Evolutionary conservation across 2,113 vertebrate genomes (phyloP), one percentile per base, ranked within the genome.

Genomic region (Neodon shergylaensis): DNA sequence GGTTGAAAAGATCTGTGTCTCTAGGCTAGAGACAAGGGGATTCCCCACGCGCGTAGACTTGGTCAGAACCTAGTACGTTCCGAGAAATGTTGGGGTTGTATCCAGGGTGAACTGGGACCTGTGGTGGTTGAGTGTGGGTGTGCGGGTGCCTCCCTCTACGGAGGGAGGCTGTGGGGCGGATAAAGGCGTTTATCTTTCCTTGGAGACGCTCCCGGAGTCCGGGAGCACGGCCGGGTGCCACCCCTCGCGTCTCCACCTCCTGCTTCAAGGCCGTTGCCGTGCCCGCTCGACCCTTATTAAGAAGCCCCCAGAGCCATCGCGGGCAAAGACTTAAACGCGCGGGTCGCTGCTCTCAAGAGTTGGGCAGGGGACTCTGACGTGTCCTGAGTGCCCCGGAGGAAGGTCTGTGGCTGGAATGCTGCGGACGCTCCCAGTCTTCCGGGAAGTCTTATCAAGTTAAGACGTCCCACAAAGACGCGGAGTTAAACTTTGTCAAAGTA

Each of bases 161-260:
- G 90, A 95, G 76, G 88, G 79, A 86, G 93, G 58, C 87, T 95
- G 86, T 83, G 90, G 95, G 97, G 73, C 77, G 85, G 97, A 95
- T 94, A 95, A 92, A 97, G 44, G 81, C 85, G 63, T 97, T 96
- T 97, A 93, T 97, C 96, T 97, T 95, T 73, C 54, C 84, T 96
- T 86, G 95, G 97, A 97, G 93, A 92, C 66, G 84, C 93, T 97
- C 96, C 65, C 73, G 91, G 96, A 88, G 61, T 70, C 90, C 39
- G 44, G 91, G 96, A 96, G 92, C 42, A 24, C 13, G 84, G 95
- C 92, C 63, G 17, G 94, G 52, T 93, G 93, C 96, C 95, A 92
- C 84, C 90, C 44, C 63, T 74, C 5, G 49, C 39, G 66, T 88
- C 95, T 88, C 91, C 95, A 78, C 95, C 93, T 65, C 84, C 88